These are phyloP conservation scores for Merluccius polli DNA, from an alignment of 2,797 vertebrate species.

Conservation along the genomic window DNA sequence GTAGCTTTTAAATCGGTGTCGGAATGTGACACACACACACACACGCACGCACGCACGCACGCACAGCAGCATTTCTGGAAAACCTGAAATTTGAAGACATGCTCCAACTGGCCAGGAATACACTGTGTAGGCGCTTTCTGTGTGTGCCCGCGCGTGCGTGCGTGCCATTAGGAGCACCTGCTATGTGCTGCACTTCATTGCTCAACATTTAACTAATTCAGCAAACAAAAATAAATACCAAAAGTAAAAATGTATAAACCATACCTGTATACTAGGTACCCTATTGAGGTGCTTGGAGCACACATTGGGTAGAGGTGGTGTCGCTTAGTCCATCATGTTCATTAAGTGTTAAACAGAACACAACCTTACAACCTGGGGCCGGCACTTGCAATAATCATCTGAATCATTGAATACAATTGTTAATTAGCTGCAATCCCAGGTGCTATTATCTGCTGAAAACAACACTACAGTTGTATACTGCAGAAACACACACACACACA, in stretches of 20 bases:
- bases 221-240: neutral
- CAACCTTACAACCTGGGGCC: neutral
- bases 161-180: neutral
- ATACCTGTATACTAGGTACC: neutral
- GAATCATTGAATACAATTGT: neutral
- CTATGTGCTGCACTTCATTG: neutral
- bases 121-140: neutral
- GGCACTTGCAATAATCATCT: neutral
- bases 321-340: neutral
- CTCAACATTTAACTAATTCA: neutral
- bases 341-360: neutral
- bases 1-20: neutral
- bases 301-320: neutral
- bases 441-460: neutral
- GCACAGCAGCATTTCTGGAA: slow-evolving; percentile 19
- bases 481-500: too few relatives aligned
- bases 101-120: slow-evolving; percentile 12
- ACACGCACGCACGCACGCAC: neutral
- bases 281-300: neutral
- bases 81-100: slow-evolving; percentile 17
- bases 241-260: neutral
- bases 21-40: neutral
- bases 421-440: neutral
- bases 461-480: neutral
- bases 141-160: slow-evolving; percentile 4